Conservation (phyloP, 2,113 vertebrate species). For the Crotalus tigris region DNA sequence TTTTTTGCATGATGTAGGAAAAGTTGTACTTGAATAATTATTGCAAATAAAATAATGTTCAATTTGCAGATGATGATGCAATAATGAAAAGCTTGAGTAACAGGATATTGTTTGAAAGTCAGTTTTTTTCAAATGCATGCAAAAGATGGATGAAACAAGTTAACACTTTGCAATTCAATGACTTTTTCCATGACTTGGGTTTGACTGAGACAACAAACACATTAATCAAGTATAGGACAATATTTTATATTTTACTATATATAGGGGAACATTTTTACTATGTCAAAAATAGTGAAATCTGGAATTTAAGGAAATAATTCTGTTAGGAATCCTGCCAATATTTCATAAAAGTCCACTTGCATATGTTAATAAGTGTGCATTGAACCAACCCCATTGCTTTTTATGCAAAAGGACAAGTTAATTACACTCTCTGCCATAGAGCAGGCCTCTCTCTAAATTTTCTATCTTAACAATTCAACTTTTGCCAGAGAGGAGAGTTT, state of each 20-base stretch:
- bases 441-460: not conserved
- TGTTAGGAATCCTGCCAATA: not conserved
- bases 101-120: not conserved
- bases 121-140: not conserved
- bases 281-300: not conserved
- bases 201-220: not conserved
- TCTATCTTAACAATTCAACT: not conserved
- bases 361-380: not conserved
- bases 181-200: not conserved
- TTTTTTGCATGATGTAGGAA: not conserved
- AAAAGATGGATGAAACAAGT: not conserved
- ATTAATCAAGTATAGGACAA: not conserved
- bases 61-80: not conserved
- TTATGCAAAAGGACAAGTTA: not conserved
- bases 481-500: not conserved
- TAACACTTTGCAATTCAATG: not conserved
- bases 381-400: not conserved
- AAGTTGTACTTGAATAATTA: not conserved
- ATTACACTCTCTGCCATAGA: not conserved
- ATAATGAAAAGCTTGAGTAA: not conserved
- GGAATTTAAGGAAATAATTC: not conserved
- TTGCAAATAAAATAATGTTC: not conserved
- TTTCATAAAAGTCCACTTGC: not conserved
- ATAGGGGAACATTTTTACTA: not conserved
- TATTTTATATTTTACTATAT: not conserved